Evolutionary conservation across 2,113 vertebrate genomes (phyloP).

Genomic region (Ranitomeya variabilis): DNA sequence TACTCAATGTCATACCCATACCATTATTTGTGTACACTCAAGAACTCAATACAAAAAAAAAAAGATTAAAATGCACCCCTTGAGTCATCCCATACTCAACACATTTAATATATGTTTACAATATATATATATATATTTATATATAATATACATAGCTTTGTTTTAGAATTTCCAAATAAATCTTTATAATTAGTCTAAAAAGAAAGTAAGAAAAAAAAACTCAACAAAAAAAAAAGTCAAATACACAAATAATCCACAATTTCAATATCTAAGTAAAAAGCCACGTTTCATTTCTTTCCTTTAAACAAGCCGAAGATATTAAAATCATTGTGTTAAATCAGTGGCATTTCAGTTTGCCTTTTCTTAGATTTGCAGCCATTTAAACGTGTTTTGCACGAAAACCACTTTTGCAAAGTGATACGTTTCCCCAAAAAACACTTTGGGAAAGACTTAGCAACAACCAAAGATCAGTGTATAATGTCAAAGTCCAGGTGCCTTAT

Average conservation of each 20-base stretch:
- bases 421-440: slow-evolving; percentile 7
- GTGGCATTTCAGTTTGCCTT: slow-evolving; percentile 13
- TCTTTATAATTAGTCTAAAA: slow-evolving; percentile 69
- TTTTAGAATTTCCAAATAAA: slow-evolving; percentile 79
- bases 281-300: slow-evolving; percentile 61
- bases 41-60: slow-evolving; percentile 70
- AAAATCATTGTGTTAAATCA: slow-evolving; percentile 66
- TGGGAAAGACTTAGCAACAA: slow-evolving; percentile 38
- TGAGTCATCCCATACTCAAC: slow-evolving; percentile 72
- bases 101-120: slow-evolving; percentile 82
- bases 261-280: slow-evolving; percentile 71
- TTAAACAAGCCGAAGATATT: slow-evolving; percentile 69
- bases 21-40: slow-evolving; percentile 68
- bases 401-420: not conserved
- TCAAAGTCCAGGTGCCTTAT: not conserved
- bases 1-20: slow-evolving; percentile 70
- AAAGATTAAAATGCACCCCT: slow-evolving; percentile 81
- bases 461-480: slow-evolving; percentile 48
- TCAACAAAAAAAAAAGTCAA: slow-evolving; percentile 68
- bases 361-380: slow-evolving; percentile 37
- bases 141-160: slow-evolving; percentile 81
- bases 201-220: slow-evolving; percentile 73
- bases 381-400: slow-evolving; percentile 6
- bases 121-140: slow-evolving; percentile 81
- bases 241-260: slow-evolving; percentile 72